phyloP scores from a whole-genome alignment of 2,797 vertebrate species.

The Parauchenoglanis punctatus region DNA sequence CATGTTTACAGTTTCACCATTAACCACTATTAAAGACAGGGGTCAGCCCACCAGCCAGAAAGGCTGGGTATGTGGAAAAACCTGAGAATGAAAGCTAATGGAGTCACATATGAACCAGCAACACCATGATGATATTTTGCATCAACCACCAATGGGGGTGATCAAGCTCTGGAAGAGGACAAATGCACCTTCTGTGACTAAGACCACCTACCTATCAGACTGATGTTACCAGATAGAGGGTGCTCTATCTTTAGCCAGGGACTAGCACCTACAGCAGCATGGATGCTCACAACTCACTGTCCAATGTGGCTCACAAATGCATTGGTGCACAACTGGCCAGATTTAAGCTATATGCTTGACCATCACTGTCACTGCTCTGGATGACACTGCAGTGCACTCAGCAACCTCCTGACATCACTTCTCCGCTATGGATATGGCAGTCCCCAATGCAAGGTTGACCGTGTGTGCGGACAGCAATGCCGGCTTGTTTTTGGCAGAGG shows the following conservation, averaged over 20 bases:
- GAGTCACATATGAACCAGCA: background rate
- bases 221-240: too few relatives aligned
- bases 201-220: background rate
- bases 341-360: background rate
- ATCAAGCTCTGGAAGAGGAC: background rate
- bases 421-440: background rate
- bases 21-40: background rate
- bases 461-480: conserved; percentile 35
- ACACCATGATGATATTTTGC: background rate
- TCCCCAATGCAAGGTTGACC: background rate
- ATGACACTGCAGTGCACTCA: conserved; percentile 12
- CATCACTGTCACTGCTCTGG: background rate
- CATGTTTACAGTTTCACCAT: background rate
- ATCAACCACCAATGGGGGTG: background rate
- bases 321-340: background rate
- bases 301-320: background rate
- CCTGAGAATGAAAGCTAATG: background rate
- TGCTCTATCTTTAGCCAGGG: background rate
- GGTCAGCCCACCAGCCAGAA: background rate
- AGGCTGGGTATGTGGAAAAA: background rate
- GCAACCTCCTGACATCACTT: background rate
- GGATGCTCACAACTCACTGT: background rate
- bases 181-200: background rate
- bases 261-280: background rate
- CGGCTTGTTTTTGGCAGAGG: conserved; percentile 65